These are phyloP conservation scores for Stichodactyla mertensii DNA, from an alignment of 64 coral and sea anemone species.

Conservation along the genomic window DNA sequence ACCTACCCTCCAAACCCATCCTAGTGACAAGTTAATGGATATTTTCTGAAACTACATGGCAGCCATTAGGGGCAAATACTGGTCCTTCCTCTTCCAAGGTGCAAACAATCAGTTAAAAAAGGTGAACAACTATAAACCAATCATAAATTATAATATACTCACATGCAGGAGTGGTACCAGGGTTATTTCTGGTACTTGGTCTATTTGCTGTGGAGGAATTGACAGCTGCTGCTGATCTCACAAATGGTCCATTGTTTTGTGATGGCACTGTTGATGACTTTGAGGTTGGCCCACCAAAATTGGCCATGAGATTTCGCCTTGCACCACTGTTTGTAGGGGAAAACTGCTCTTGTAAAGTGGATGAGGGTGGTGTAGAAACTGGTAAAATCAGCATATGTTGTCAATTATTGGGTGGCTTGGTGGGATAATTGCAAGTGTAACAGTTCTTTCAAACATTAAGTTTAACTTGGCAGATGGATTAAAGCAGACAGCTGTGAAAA, in stretches of 20 bases:
- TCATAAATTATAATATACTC: not conserved
- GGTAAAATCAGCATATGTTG: not conserved
- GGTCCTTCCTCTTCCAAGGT: too few relatives aligned
- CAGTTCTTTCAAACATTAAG: too few relatives aligned
- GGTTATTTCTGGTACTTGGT: not conserved
- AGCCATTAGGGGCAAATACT: too few relatives aligned
- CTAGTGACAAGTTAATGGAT: too few relatives aligned
- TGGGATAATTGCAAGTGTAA: too few relatives aligned
- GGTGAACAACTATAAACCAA: not conserved
- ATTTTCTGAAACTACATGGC: too few relatives aligned
- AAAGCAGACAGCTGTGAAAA: too few relatives aligned
- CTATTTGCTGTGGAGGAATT: conserved; percentile 27
- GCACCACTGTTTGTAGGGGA: conserved; percentile 84
- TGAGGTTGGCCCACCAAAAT: conserved; percentile 53
- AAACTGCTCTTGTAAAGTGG: conserved; percentile 61
- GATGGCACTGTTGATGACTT: conserved; percentile 12
- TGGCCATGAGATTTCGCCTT: conserved; percentile 80
- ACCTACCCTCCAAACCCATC: too few relatives aligned
- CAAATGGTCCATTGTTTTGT: conserved; percentile 39
- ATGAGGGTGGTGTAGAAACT: conserved; percentile 23
- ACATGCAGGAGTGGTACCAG: conserved; percentile 43
- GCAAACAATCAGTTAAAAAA: not conserved
- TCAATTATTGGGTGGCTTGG: not conserved
- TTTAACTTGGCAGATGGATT: too few relatives aligned
- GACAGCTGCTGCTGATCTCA: conserved; percentile 33